Base-by-base conservation (phyloP, 2,888 invertebrate species). In the Ophion ellenae region DNA sequence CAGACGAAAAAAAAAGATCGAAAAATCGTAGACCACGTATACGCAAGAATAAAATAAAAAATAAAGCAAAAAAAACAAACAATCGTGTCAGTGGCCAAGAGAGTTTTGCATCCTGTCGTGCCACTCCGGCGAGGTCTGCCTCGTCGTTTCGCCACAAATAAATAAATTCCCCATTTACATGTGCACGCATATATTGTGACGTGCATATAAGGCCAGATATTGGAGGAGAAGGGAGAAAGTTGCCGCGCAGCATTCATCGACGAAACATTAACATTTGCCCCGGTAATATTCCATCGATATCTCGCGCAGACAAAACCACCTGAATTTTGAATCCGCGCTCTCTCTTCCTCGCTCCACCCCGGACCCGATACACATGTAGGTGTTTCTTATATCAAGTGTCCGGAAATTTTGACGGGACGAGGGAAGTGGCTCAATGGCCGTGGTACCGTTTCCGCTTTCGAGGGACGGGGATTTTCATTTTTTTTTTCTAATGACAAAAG, bases 251-350 rank as follows among this genome's bases (percentile, higher is more conserved):
- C 69, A 63, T 85, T 85, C 45, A 73, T 40, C 59, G 71, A 80
- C 69, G 79, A 83, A 79, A 83, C 71, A 80, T 82, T 76, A 85
- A 79, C 82, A 85, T 82, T 76, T 75, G 76, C 47, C 70, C 70
- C 40, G 66, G 71, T 67, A 63, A 67, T 71, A 82, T 66, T 85
- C 83, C 76, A 83, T 32, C 70, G 69, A 83, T 53, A 53, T 53
- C 53, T 85, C 82, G 17, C 2, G 4, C 2, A 28, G 69, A 70
- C 70, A 79, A 82, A 67, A 79, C 69, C 78, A 79, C 59, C 70
- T 73, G 76, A 79, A 80, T 71, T 79, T 83, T 64, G 17, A 28
- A 70, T 9, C 59, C n/a, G 66, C 78, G 64, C 79, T 75, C 78
- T 70, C 75, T 66, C 82, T 64, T 79, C 57, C 47, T 53, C 82